A percentile compares a stretch with the other conserved stretches of the same genome.
These are phyloP conservation scores for Scortum barcoo DNA, from an alignment of 2,113 vertebrate genomes.

Conservation along the genomic window DNA sequence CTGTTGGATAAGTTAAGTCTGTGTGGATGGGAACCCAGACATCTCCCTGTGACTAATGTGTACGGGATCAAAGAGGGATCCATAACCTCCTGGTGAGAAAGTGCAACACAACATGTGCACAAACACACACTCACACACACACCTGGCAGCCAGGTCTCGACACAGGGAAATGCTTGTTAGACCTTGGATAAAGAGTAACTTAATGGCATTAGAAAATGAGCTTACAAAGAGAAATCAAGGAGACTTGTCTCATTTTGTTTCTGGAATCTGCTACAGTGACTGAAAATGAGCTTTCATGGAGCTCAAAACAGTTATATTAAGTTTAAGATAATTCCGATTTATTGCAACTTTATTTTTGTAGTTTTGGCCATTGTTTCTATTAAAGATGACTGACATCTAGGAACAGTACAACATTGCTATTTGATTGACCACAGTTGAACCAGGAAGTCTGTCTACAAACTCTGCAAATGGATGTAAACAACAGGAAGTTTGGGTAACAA, in stretches of 20 bases:
- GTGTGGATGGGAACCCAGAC: conserved; percentile 4
- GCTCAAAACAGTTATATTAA: conserved; percentile 3
- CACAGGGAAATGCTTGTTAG: conserved; percentile 27
- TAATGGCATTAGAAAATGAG: conserved; percentile 32
- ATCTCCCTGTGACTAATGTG: conserved; percentile 17
- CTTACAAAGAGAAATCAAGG: conserved; percentile 9
- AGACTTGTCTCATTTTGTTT: not conserved
- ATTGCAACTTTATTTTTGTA: not conserved
- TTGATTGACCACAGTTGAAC: conserved; percentile 1
- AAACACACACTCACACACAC: conserved; percentile 3
- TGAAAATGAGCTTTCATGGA: not conserved
- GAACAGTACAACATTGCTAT: not conserved
- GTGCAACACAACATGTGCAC: conserved; percentile 10
- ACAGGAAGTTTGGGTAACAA: not conserved
- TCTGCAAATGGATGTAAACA: conserved; percentile 1
- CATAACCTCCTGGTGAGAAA: conserved; percentile 28
- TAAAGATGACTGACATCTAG: not conserved
- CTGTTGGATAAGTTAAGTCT: conserved; percentile 24
- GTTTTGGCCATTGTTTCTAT: not conserved
- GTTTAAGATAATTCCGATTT: not conserved
- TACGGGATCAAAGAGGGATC: conserved; percentile 31
- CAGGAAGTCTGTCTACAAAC: not conserved
- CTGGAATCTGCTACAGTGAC: not conserved
- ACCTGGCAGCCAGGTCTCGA: not conserved
- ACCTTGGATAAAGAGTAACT: conserved; percentile 50